Base-by-base conservation (phyloP, 2,797 vertebrate genomes). In the Pseudocheirus occidentalis region DNA sequence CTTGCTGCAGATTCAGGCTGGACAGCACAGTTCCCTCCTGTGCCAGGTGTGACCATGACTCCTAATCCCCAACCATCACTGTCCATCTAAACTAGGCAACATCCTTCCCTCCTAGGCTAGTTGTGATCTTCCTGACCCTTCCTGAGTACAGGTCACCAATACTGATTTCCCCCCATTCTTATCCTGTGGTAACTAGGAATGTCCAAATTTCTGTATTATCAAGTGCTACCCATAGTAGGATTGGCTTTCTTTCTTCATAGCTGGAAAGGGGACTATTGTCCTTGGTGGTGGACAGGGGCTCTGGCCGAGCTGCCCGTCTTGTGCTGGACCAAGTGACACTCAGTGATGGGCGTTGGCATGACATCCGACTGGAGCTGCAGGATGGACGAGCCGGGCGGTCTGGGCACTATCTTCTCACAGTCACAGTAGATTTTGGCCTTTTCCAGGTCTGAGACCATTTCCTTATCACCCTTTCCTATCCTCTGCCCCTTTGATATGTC, bases 331-430 rank as follows among this genome's bases (percentile, higher is more conserved):
- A 99, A 98, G 99, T 99, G 98, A 99, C 97, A 93, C 99, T 99
- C 98, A 99, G 99, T 28, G 99, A 99, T 29, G 99, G 99, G 54
- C 99, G 94, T n/a, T 99, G 99, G 99, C 99, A 99, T 0, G 99
- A 99, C 98, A 98, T 99, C 66, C 99, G 99, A 98, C 98, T 99
- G 97, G 99, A 99, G 98, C 98, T 99, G 95, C 98, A 99, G 90
- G 99, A 99, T 0, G 98, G 99, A 91, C 99, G 98, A 95, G 99
- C 99, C 0, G 99, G 99, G 52, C 98, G 99, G 3, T 99, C 99
- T 95, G 99, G 99, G 0, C 99, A 98, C 94, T 99, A 99, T 0
- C 98, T 99, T 11, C 99, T 99, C 95, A 99, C 99, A 3, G 98
- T 99, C 92, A 99, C 99, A 40, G 98, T 99, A 54, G 99, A 99